These are phyloP conservation scores for Limosa lapponica DNA, from an alignment of 2,797 vertebrate genomes.

Conservation along the genomic window DNA sequence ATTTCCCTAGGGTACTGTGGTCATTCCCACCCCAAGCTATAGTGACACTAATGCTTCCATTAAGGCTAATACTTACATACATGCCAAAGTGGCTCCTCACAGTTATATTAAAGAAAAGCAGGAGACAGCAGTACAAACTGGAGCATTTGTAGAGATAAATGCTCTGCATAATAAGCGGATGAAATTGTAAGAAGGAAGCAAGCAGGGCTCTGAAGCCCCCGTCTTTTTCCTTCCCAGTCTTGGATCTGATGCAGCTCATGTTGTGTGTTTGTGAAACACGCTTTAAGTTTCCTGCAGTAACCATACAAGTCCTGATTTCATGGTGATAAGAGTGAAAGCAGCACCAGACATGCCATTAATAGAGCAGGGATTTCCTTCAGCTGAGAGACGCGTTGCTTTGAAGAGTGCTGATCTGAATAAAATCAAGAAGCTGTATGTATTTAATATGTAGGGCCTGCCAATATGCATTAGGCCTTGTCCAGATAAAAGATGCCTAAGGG, in stretches of 20 bases:
- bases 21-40: not conserved
- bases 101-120: not conserved
- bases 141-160: not conserved
- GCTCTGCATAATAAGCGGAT: not conserved
- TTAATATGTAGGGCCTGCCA: slow-evolving; percentile 52
- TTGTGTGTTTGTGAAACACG: not conserved
- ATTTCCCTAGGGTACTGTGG: not conserved
- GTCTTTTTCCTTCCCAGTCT: not conserved
- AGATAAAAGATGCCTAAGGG: slow-evolving; percentile 39
- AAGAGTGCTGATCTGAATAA: slow-evolving; percentile 58
- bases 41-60: slow-evolving; percentile 3
- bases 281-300: not conserved
- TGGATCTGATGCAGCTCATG: not conserved
- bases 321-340: not conserved
- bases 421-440: slow-evolving; percentile 25
- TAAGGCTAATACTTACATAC: not conserved
- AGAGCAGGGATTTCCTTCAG: slow-evolving; percentile 41
- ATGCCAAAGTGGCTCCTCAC: not conserved
- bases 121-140: not conserved
- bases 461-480: slow-evolving; percentile 37
- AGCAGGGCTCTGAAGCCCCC: not conserved
- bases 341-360: not conserved
- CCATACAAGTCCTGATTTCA: not conserved
- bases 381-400: not conserved
- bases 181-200: not conserved